Evolutionary conservation across 2,888 invertebrate species (phyloP).

Genomic region (Euzetes globulus): DNA sequence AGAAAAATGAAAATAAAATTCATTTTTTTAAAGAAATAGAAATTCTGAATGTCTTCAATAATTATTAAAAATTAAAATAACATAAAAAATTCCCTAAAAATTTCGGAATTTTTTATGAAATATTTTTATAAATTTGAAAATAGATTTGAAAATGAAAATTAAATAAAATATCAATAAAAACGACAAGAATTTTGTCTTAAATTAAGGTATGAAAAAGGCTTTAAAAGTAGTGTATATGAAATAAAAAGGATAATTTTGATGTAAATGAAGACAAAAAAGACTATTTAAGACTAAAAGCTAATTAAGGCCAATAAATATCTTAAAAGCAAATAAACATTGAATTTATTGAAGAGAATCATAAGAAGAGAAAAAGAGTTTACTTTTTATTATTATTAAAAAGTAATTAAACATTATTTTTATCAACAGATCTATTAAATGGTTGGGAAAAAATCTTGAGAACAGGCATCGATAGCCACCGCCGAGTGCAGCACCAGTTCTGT

Average conservation of each 20-base stretch:
- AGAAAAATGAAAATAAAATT: background rate
- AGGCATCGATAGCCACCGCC: background rate
- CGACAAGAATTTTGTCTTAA: background rate
- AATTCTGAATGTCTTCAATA: background rate
- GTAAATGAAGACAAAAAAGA: no score
- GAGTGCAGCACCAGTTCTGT: background rate
- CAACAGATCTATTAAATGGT: background rate
- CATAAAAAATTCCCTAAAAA: background rate
- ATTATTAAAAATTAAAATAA: background rate
- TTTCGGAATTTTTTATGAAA: background rate
- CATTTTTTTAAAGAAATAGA: background rate
- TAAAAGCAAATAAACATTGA: background rate
- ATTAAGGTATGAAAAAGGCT: background rate
- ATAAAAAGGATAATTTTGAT: background rate
- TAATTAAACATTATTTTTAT: background rate
- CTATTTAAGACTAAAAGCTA: background rate
- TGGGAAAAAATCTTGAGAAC: background rate
- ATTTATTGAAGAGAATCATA: background rate
- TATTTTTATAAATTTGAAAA: background rate
- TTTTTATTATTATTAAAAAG: slow-evolving; percentile 4
- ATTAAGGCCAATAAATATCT: background rate
- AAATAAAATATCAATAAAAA: background rate
- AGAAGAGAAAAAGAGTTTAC: background rate
- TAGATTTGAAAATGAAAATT: background rate
- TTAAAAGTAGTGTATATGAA: background rate